A percentile compares a stretch with the other conserved stretches of the same genome.
These are phyloP conservation scores for Enteromius viviparus DNA, from an alignment of 2,797 vertebrate species.

Conservation along the genomic window DNA sequence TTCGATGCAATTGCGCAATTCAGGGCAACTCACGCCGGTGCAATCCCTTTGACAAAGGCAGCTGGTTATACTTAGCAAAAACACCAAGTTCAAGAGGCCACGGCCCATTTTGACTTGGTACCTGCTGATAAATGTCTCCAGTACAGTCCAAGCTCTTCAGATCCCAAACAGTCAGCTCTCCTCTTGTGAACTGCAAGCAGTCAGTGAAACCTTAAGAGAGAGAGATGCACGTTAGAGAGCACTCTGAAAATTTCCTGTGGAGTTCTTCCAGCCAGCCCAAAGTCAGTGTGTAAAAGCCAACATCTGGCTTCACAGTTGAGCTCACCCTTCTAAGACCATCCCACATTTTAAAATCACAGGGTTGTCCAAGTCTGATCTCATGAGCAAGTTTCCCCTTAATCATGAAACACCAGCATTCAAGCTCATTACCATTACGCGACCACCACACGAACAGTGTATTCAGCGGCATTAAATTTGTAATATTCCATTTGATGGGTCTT, in stretches of 20 bases:
- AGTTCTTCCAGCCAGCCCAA: slow-evolving; percentile 68
- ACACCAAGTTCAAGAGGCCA: slow-evolving; percentile 54
- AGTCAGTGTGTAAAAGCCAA: slow-evolving; percentile 53
- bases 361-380: slow-evolving; percentile 57
- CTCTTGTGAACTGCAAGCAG: slow-evolving; percentile 36
- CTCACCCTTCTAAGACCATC: slow-evolving; percentile 60
- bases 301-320: slow-evolving; percentile 69
- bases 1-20: slow-evolving; percentile 86
- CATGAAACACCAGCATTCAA: slow-evolving; percentile 25
- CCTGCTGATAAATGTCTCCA: slow-evolving; percentile 36
- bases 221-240: slow-evolving; percentile 71
- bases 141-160: slow-evolving; percentile 55
- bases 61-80: slow-evolving; percentile 64
- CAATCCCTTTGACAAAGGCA: slow-evolving; percentile 81
- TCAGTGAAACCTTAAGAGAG: slow-evolving; percentile 59
- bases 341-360: slow-evolving; percentile 60
- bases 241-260: slow-evolving; percentile 70
- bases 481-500: slow-evolving; percentile 1
- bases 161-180: slow-evolving; percentile 45
- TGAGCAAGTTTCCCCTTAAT: slow-evolving; percentile 41
- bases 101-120: slow-evolving; percentile 46
- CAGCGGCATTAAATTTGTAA: slow-evolving; percentile 12
- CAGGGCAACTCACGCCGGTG: slow-evolving; percentile 81
- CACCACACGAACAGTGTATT: slow-evolving; percentile 33
- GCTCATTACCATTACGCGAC: slow-evolving; percentile 45